These are phyloP conservation scores for Erythrocercus mccallii DNA, from an alignment of 2,113 vertebrate genomes.

Conservation along the genomic window DNA sequence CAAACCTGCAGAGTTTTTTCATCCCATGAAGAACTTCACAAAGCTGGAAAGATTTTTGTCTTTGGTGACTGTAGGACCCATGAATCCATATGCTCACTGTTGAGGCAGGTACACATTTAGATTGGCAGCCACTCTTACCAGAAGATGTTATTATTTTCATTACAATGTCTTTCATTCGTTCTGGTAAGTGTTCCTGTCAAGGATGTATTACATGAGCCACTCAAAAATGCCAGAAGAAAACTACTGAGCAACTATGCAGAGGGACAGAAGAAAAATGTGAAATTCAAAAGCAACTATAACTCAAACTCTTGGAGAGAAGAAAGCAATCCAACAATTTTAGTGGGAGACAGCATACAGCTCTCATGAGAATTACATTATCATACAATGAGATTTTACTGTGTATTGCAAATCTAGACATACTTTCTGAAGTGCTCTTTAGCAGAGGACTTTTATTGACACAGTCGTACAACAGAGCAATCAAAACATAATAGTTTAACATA, in stretches of 20 bases:
- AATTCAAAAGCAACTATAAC: not conserved
- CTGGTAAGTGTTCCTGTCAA: not conserved
- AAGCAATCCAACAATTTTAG: not conserved
- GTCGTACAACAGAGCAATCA: not conserved
- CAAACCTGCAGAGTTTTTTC: not conserved
- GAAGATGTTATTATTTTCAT: not conserved
- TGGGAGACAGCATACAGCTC: not conserved
- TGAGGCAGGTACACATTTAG: not conserved
- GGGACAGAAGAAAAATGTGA: not conserved
- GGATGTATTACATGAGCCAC: not conserved
- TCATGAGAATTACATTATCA: not conserved
- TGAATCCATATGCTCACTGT: not conserved
- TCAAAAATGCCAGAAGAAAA: not conserved
- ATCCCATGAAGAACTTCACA: not conserved
- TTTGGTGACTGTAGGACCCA: not conserved
- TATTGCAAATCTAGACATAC: not conserved
- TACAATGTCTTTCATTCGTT: not conserved
- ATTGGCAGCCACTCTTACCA: not conserved
- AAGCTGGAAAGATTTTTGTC: not conserved
- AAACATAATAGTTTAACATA: not conserved
- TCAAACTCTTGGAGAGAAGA: not conserved
- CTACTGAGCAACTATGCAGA: not conserved
- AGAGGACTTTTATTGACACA: not conserved
- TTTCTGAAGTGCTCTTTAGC: not conserved
- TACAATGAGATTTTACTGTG: not conserved